Percentiles rank a stretch among this genome's conserved stretches.
phyloP scores from a whole-genome alignment of 2,888 invertebrate genomes.

The Homarus gammarus region DNA sequence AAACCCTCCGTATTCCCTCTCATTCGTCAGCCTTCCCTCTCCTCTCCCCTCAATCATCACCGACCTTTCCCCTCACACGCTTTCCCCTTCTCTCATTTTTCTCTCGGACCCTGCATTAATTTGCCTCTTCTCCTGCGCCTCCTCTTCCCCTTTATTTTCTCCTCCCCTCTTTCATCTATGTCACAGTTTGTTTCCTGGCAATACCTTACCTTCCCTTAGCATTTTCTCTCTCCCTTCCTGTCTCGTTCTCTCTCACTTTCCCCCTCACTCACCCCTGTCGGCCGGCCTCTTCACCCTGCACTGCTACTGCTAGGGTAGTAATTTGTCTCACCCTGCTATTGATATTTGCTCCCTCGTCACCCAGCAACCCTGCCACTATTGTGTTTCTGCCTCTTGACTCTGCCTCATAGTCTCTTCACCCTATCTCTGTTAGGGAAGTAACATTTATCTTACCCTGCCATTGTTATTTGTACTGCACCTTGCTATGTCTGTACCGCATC shows the following conservation, averaged over 20 bases:
- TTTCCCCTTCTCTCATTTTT: conserved; percentile 5
- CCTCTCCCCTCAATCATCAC: conserved; percentile 18
- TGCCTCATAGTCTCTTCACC: too few species aligned
- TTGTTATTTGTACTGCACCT: too few species aligned
- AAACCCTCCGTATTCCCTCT: conserved; percentile 5
- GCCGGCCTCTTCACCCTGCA: too few species aligned
- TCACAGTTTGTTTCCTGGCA: conserved; percentile 42
- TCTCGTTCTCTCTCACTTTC: neutral
- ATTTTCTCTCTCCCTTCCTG: conserved; percentile 15
- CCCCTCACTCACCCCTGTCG: too few species aligned
- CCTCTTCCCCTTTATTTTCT: conserved; percentile 25
- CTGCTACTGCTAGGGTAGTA: too few species aligned
- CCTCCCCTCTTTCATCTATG: conserved; percentile 43
- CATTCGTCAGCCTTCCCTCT: conserved; percentile 9
- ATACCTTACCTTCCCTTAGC: conserved; percentile 1
- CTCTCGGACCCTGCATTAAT: neutral
- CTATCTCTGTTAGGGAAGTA: too few species aligned
- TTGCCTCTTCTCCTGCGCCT: conserved; percentile 18
- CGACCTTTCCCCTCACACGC: conserved; percentile 15
- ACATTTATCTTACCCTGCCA: too few species aligned
- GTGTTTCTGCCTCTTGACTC: too few species aligned
- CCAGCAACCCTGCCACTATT: too few species aligned
- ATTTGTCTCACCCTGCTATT: neutral
- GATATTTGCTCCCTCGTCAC: too few species aligned
- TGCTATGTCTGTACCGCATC: too few species aligned